These are phyloP conservation scores for Trissolcus basalis DNA, from an alignment of 1,140 invertebrate species.

Conservation along the genomic window DNA sequence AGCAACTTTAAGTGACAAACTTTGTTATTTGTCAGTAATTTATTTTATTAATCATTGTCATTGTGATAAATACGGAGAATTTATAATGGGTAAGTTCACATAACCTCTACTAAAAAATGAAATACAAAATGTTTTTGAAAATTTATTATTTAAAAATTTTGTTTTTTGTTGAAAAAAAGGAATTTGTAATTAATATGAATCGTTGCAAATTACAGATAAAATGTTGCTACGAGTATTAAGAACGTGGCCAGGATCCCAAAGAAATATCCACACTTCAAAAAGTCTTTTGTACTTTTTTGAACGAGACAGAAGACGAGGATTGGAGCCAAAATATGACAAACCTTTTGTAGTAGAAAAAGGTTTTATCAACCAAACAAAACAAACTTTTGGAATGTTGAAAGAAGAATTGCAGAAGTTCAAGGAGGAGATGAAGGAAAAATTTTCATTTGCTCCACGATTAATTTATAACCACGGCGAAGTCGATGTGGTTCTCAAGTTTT, in stretches of 20 bases:
- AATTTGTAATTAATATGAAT: too few species aligned
- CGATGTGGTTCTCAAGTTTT: conserved; percentile 84
- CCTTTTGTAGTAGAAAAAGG: conserved; percentile 58
- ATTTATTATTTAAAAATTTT: too few species aligned
- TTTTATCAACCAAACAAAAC: conserved; percentile 76
- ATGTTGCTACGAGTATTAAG: conserved; percentile 8
- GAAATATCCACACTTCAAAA: conserved; percentile 39
- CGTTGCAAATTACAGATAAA: conserved; percentile 16
- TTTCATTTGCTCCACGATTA: conserved; percentile 10
- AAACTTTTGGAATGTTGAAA: conserved; percentile 81
- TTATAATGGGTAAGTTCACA: too few species aligned
- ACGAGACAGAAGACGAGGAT: conserved; percentile 80
- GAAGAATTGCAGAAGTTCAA: conserved; percentile 83
- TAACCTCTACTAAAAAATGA: too few species aligned
- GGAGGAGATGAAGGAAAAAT: conserved; percentile 80
- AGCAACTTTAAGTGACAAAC: too few species aligned
- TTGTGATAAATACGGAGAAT: too few species aligned
- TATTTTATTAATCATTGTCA: too few species aligned
- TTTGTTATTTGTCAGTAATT: too few species aligned
- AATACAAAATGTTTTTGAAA: too few species aligned
- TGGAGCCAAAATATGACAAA: conserved; percentile 73
- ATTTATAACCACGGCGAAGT: conserved; percentile 78
- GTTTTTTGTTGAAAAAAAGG: too few species aligned
- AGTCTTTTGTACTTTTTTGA: conserved; percentile 76
- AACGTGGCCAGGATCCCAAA: background rate